phyloP scores from a whole-genome alignment of 2,888 invertebrate genomes.

The Galeruca laticollis region DNA sequence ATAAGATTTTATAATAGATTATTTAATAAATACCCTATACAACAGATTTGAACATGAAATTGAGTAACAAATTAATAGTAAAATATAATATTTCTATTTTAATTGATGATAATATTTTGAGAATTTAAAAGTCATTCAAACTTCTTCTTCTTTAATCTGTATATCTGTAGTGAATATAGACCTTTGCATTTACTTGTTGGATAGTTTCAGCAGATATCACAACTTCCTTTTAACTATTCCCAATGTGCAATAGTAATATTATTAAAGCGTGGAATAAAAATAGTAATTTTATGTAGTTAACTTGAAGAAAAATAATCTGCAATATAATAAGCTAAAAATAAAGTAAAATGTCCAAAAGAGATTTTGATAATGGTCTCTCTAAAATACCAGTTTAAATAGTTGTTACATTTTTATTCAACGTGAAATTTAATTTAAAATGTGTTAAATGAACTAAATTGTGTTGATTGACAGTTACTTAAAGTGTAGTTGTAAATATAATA shows the following conservation, averaged over 20 bases:
- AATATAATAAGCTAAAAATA: conserved; percentile 4
- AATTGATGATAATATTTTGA: too few species aligned
- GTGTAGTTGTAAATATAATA: not conserved
- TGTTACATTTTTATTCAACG: not conserved
- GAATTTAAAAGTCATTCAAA: too few species aligned
- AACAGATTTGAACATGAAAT: too few species aligned
- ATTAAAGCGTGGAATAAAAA: too few species aligned
- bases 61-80: too few species aligned
- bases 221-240: not conserved
- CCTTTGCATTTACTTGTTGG: not conserved
- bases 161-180: not conserved
- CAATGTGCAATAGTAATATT: not conserved
- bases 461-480: not conserved
- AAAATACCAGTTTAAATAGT: not conserved
- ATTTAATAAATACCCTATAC: too few species aligned
- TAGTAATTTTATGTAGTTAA: not conserved
- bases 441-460: not conserved
- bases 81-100: too few species aligned
- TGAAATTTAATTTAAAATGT: not conserved
- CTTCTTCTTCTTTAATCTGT: too few species aligned
- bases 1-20: too few species aligned
- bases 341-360: not conserved
- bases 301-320: not conserved
- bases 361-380: not conserved
- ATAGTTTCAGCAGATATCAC: not conserved